A percentile compares a stretch with the other conserved stretches of the same genome.
phyloP scores from a whole-genome alignment of 2,113 vertebrate species.

The Chaetura pelagica region DNA sequence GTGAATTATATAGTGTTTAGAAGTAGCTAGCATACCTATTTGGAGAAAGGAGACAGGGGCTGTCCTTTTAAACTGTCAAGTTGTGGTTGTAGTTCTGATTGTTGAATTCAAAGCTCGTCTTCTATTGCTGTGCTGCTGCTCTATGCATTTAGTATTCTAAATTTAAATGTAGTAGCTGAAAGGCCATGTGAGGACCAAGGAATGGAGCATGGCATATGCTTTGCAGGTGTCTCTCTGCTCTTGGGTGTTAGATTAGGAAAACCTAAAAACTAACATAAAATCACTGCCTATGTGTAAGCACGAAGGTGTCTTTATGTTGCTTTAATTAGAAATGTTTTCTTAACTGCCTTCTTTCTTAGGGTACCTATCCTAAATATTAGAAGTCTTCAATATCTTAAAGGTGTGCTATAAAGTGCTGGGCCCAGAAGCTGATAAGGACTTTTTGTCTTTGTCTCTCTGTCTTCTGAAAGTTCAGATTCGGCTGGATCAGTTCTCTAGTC shows the following conservation, averaged over 20 bases:
- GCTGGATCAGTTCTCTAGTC: neutral
- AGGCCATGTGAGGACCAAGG: neutral
- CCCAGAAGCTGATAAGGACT: neutral
- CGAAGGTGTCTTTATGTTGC: neutral
- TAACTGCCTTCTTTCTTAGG: slow-evolving; percentile 5
- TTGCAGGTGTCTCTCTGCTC: neutral
- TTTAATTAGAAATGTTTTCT: slow-evolving; percentile 24
- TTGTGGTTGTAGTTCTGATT: neutral
- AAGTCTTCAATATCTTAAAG: neutral
- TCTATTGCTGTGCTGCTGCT: neutral
- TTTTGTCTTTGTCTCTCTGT: neutral
- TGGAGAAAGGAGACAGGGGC: neutral
- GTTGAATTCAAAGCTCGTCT: neutral
- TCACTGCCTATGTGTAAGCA: neutral
- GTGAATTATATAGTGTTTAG: neutral
- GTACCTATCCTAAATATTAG: neutral
- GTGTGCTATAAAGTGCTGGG: neutral
- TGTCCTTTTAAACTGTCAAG: neutral
- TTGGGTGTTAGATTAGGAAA: slow-evolving; percentile 19
- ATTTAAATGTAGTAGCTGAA: neutral
- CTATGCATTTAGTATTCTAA: neutral
- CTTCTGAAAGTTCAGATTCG: neutral
- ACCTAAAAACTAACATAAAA: neutral
- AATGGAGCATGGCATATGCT: neutral
- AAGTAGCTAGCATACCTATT: neutral